Conservation (phyloP, 2,797 vertebrate species). For the Periophthalmus magnuspinnatus region DNA sequence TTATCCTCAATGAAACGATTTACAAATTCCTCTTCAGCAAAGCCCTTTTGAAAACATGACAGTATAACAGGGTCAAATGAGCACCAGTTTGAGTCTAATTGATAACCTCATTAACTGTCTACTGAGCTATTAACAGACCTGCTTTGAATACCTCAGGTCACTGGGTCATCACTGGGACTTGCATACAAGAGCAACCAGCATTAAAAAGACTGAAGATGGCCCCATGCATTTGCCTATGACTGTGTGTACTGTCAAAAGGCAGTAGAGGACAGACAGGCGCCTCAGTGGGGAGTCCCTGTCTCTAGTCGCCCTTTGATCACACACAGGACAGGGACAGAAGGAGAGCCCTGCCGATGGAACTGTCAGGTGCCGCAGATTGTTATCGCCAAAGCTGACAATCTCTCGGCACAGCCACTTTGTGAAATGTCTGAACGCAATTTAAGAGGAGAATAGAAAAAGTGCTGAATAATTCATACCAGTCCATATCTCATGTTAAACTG, state of each 20-base stretch:
- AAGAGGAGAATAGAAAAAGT: slow-evolving; percentile 26
- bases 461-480: slow-evolving; percentile 34
- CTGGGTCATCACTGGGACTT: slow-evolving; percentile 50
- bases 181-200: slow-evolving; percentile 51
- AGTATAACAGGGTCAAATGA: slow-evolving; percentile 58
- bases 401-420: slow-evolving; percentile 41
- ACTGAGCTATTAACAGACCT: slow-evolving; percentile 52
- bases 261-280: slow-evolving; percentile 38
- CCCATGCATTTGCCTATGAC: slow-evolving; percentile 21
- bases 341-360: slow-evolving; percentile 36
- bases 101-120: slow-evolving; percentile 67
- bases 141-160: slow-evolving; percentile 42
- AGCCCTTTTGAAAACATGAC: slow-evolving; percentile 42
- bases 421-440: slow-evolving; percentile 30
- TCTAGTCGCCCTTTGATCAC: slow-evolving; percentile 65
- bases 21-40: slow-evolving; percentile 38
- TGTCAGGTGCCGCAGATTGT: slow-evolving; percentile 52
- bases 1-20: slow-evolving; percentile 37
- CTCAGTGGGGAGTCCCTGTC: slow-evolving; percentile 41
- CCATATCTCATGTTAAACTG: slow-evolving; percentile 13
- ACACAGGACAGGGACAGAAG: slow-evolving; percentile 33
- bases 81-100: slow-evolving; percentile 56
- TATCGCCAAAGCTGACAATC: slow-evolving; percentile 52
- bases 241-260: slow-evolving; percentile 49
- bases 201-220: slow-evolving; percentile 66